Base-by-base conservation (phyloP, 2,888 invertebrate species). In the Dolomedes plantarius region DNA sequence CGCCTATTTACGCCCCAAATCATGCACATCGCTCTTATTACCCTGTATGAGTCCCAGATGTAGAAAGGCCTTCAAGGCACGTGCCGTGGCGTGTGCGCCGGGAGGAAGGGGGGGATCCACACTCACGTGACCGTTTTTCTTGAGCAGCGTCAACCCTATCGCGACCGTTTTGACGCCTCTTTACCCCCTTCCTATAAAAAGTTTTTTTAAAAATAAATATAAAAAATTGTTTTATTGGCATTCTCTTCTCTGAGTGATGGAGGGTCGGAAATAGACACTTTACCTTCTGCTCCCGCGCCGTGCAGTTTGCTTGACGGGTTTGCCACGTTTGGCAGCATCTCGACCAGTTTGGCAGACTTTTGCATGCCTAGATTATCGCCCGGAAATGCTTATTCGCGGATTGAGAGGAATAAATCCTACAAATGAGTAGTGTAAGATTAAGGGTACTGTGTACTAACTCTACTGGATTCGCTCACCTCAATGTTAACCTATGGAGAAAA, bases 201-300 rank as follows among this genome's bases (percentile, higher is more conserved):
- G 68, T 81, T 81, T 81, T n/a, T 81, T 81, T 74, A 29, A 73
- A 73, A 74, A 64, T 80, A 64, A 73, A 80, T 56, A 74, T 41
- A 74, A 67, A 39, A 13, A 29, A 13, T 56, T 80, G 56, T 81
- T 79, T 75, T 76, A 77, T 76, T 72, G 36, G 64, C 83, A 69
- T 77, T 83, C 76, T 73, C 74, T 36, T 72, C 39, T 36, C n/a
- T n/a, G 16, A 19, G 27, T 83, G 83, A 83, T 83, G 76, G 83
- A 83, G 83, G 76, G 83, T 69, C 83, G 83, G 83, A 83, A 83
- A 83, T 71, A 75, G 83, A 83, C 83, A 76, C 83, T 83, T 64
- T 83, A 77, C 83, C 83, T 83, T 83, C 83, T 83, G 83, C 76
- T 72, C 65, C 72, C 72, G 28, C 31, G 41, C 31, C 46, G 41